Conservation (phyloP, 2,113 vertebrate species). For the Naja naja region DNA sequence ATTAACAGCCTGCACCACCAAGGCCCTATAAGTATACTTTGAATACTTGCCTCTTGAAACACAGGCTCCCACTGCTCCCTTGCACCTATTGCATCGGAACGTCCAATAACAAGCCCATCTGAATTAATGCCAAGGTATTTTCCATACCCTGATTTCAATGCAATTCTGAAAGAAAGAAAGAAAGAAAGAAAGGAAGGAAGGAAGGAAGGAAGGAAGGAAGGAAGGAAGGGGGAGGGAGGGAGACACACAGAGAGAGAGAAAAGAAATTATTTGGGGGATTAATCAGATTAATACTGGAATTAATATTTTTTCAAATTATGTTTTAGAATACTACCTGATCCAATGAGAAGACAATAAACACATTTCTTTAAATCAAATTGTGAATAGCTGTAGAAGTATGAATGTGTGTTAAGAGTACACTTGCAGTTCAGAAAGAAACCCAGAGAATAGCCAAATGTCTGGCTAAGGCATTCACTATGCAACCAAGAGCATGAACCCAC, state of each 20-base stretch:
- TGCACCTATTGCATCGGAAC: conserved; percentile 92
- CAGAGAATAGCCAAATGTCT: neutral
- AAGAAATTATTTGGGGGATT: neutral
- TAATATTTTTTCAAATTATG: neutral
- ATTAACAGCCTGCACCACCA: too few relatives aligned
- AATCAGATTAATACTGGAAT: neutral
- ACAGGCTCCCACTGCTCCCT: conserved; percentile 97
- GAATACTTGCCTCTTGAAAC: conserved; percentile 87
- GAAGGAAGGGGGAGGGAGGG: too few relatives aligned
- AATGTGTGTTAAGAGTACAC: neutral
- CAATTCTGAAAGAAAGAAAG: conserved; percentile 73
- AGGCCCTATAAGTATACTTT: too few relatives aligned
- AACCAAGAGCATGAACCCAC: neutral
- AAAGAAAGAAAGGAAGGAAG: too few relatives aligned
- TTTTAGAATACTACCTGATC: neutral
- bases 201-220: too few relatives aligned
- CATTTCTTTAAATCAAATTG: neutral
- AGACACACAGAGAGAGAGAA: too few relatives aligned
- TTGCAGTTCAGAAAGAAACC: neutral
- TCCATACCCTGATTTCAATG: conserved; percentile 95
- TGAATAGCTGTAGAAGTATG: neutral
- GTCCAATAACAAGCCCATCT: conserved; percentile 90
- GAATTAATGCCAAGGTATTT: conserved; percentile 95
- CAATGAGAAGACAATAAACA: neutral
- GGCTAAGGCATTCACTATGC: too few relatives aligned